Evolutionary conservation across 2,797 vertebrate species (phyloP).

Genomic region (Scyliorhinus canicula): DNA sequence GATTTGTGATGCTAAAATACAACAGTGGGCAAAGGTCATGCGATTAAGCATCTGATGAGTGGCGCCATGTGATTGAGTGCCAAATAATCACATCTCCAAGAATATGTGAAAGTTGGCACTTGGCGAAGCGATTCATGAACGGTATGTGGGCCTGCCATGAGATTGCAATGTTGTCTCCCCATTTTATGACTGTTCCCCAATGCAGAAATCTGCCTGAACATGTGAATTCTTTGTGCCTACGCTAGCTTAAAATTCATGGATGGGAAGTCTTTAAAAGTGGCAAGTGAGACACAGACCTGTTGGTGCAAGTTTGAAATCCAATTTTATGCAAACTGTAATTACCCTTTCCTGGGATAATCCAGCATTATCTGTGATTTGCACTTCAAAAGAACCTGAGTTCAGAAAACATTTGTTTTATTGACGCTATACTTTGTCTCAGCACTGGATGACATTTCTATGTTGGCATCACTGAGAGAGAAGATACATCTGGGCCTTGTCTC

Average conservation of each 20-base stretch:
- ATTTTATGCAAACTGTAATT: background rate
- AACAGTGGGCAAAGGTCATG: background rate
- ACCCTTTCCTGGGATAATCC: background rate
- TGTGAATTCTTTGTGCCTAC: background rate
- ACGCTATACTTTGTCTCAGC: background rate
- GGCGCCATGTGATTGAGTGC: background rate
- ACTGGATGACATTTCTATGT: background rate
- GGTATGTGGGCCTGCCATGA: no score
- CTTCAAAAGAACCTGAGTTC: conserved; percentile 5
- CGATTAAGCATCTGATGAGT: background rate
- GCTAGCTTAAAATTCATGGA: background rate
- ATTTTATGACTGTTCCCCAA: background rate
- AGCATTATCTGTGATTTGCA: background rate
- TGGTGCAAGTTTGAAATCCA: background rate
- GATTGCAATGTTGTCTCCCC: background rate
- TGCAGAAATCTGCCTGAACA: background rate
- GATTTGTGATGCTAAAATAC: background rate
- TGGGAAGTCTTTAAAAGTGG: background rate
- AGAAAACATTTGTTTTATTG: background rate
- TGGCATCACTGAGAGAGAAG: background rate
- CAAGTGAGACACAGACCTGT: background rate
- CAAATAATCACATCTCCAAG: background rate
- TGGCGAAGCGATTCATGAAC: background rate
- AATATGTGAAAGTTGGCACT: background rate
- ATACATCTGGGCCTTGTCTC: background rate